Base-by-base conservation (phyloP, 2,888 invertebrate genomes). In the Troglohyphantes excavatus region DNA sequence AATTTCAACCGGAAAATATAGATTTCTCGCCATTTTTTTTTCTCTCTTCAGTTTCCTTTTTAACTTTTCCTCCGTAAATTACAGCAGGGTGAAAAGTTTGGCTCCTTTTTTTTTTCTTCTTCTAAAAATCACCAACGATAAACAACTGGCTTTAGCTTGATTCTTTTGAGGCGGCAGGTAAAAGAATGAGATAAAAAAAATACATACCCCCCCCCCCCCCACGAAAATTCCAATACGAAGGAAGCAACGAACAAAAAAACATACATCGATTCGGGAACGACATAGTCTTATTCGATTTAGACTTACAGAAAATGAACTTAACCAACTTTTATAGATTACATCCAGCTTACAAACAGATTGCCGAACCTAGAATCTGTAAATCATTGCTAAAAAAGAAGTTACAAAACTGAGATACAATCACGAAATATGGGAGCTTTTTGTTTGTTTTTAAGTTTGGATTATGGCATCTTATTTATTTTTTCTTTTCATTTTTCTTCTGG, bases 241-340 rank as follows among this genome's bases (percentile, higher is more conserved):
- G 33, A 53, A 59, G 67, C 33, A 79, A 46, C 43, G 27, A 43
- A 7, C 59, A 17, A 17, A 46, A 65, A 23, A 46, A 43, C 17
- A 79, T 59, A 75, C 29, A 78, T 63, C 29, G 63, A 78, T 72
- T 33, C n/a, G 9, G 27, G 17, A 72, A 39, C 82, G 75, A 84
- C 67, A 84, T 84, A 68, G 75, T 76, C 75, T 84, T 75, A 75
- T 84, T 84, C 75, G 84, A 84, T 84, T 84, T 84, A 46, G 75
- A 75, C 75, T 33, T 75, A 63, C 67, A 65, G 65, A 76, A 84
- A 84, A 84, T 84, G 75, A 84, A 75, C 75, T 75, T 84, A 84
- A 84, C 84, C 84, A 84, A 84, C 75, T 84, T 84, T 84, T 84
- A 75, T 76, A 75, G 84, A 84, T 84, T 84, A 63, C 75, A 23